Percentiles rank a stretch among this genome's conserved stretches.
Conservation (phyloP, 1,140 invertebrate species). For the Cardiocondyla obscurior region DNA sequence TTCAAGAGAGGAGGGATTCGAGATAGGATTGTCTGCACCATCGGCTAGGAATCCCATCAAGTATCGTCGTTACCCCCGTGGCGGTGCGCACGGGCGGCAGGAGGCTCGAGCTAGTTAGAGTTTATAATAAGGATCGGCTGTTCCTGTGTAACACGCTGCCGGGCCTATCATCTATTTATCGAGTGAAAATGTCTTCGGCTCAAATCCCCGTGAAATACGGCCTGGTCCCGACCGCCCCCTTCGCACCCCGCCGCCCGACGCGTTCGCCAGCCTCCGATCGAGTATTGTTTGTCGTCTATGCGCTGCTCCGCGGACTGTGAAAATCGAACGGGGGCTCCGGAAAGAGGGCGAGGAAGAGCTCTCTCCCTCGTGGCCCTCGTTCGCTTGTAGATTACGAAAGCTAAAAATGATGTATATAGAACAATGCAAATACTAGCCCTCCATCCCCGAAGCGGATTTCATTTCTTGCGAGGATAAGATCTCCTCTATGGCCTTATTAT, state of each 20-base stretch:
- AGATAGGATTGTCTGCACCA: conserved; percentile 85
- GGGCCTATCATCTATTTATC: conserved; percentile 84
- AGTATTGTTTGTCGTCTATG: conserved; percentile 73
- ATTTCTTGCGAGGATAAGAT: not conserved
- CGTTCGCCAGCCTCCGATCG: conserved; percentile 64
- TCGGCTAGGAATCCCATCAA: conserved; percentile 85
- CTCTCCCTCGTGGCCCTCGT: not conserved
- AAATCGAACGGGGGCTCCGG: conserved; percentile 71
- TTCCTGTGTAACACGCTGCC: conserved; percentile 80
- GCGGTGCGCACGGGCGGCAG: conserved; percentile 58
- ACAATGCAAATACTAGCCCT: not conserved
- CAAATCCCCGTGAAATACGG: conserved; percentile 84
- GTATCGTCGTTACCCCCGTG: conserved; percentile 80
- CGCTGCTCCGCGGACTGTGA: conserved; percentile 68
- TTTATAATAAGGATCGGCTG: conserved; percentile 84
- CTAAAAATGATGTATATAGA: conserved; percentile 15
- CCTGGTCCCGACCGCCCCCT: not conserved
- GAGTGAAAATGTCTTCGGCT: conserved; percentile 84
- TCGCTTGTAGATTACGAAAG: not conserved
- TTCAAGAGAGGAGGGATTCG: conserved; percentile 76
- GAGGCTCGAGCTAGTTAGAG: conserved; percentile 82
- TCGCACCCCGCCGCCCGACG: conserved; percentile 29
- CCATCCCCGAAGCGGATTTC: not conserved
- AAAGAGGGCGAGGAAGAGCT: conserved; percentile 60
- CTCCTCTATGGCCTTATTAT: not conserved